These are phyloP conservation scores for Choristoneura fumiferana DNA, from an alignment of 1,140 invertebrate species.

Conservation along the genomic window DNA sequence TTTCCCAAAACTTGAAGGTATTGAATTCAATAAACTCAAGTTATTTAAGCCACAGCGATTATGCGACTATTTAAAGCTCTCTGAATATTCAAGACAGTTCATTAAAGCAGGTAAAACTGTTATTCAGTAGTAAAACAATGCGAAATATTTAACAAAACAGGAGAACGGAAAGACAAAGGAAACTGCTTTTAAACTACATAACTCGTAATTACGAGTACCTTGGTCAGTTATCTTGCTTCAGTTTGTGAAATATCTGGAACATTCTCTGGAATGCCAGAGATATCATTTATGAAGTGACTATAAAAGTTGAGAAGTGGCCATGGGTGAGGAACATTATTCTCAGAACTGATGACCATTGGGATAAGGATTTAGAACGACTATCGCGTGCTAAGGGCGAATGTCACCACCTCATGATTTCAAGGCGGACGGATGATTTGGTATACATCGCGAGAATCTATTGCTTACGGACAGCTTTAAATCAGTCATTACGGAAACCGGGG, in stretches of 20 bases:
- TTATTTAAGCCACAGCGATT: background rate
- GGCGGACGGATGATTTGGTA: too few relatives aligned
- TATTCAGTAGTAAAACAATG: conserved; percentile 15
- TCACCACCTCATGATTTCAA: too few relatives aligned
- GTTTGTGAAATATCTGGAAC: background rate
- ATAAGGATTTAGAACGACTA: too few relatives aligned
- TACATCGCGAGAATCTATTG: too few relatives aligned
- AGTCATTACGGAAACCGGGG: too few relatives aligned
- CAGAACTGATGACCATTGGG: too few relatives aligned
- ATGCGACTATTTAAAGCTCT: background rate
- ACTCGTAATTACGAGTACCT: conserved; percentile 17
- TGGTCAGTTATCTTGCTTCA: conserved; percentile 3
- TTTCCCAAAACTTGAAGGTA: conserved; percentile 3
- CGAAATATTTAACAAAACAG: conserved; percentile 7
- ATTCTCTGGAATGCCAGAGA: background rate
- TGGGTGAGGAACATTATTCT: too few relatives aligned
- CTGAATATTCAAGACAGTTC: conserved; percentile 11
- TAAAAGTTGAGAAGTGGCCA: too few relatives aligned
- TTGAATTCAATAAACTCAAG: conserved; percentile 5
- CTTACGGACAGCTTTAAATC: too few relatives aligned
- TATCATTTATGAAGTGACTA: too few relatives aligned
- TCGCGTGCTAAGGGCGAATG: too few relatives aligned
- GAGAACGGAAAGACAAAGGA: conserved; percentile 17
- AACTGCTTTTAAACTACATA: conserved; percentile 10
- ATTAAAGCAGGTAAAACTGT: conserved; percentile 13